Percentiles rank a stretch among this genome's conserved stretches.
These are phyloP conservation scores for Mnemiopsis leidyi DNA, from an alignment of 37 sponge, comb jelly and placozoan genomes.

Conservation along the genomic window DNA sequence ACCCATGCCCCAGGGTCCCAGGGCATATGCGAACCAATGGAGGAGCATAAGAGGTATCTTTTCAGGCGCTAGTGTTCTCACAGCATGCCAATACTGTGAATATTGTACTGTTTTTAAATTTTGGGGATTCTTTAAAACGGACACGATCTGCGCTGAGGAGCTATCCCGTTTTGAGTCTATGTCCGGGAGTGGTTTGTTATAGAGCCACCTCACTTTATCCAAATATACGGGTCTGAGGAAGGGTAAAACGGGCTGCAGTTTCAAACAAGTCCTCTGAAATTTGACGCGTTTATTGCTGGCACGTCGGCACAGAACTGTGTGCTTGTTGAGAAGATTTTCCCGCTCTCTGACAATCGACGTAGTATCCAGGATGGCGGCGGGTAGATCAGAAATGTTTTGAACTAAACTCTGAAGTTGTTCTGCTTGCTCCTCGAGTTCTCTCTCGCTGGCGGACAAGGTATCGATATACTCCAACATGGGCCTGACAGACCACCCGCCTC, in stretches of 20 bases:
- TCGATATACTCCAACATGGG: neutral
- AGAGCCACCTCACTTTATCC: neutral
- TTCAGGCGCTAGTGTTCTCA: neutral
- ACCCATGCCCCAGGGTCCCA: conserved; percentile 62
- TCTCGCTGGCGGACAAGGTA: neutral
- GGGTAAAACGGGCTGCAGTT: neutral
- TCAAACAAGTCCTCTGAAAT: neutral
- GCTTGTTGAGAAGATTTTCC: conserved; percentile 1
- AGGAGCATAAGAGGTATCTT: neutral
- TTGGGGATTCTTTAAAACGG: neutral
- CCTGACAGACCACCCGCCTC: neutral
- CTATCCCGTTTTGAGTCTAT: conserved; percentile 1
- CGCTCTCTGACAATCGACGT: neutral
- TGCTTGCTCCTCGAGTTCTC: neutral
- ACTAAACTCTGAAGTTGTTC: neutral
- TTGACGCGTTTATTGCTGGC: conserved; percentile 2
- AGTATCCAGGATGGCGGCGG: neutral
- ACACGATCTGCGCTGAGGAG: neutral
- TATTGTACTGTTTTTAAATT: neutral
- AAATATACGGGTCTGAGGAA: conserved; percentile 16
- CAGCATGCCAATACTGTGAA: conserved; percentile 35
- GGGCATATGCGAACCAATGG: neutral
- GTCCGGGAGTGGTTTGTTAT: conserved; percentile 5
- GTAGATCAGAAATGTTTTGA: neutral
- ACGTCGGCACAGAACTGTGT: conserved; percentile 29